These are phyloP conservation scores for Zygogramma bicolorata DNA, from an alignment of 2,888 invertebrate genomes.

Conservation along the genomic window DNA sequence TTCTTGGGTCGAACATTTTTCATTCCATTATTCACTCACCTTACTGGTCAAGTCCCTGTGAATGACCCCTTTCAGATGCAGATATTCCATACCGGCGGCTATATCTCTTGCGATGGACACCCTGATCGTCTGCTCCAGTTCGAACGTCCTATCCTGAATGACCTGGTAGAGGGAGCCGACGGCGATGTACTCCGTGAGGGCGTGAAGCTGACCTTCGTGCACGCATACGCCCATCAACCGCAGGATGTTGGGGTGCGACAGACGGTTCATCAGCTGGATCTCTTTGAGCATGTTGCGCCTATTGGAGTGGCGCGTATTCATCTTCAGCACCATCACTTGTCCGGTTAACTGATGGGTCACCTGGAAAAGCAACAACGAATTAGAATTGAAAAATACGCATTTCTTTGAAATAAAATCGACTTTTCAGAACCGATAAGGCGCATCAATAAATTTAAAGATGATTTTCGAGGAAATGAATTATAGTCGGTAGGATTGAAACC, in stretches of 20 bases:
- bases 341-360: constrained; percentile 93
- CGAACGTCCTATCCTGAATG: constrained; percentile 80
- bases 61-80: constrained; percentile 92
- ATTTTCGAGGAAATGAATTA: no score
- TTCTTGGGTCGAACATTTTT: no score
- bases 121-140: constrained; percentile 82
- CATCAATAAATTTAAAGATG: no score
- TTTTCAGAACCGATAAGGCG: no score
- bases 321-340: constrained; percentile 97
- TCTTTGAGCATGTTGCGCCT: constrained; percentile 96
- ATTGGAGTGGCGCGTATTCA: constrained; percentile 94
- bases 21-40: no score
- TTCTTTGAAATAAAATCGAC: no score
- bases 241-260: constrained; percentile 94
- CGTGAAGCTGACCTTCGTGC: constrained; percentile 95
- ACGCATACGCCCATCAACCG: constrained; percentile 97
- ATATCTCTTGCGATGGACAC: constrained; percentile 90
- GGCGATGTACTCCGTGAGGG: constrained; percentile 95
- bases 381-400: not conserved
- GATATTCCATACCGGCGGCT: constrained; percentile 91
- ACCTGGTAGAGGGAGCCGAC: constrained; percentile 94
- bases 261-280: constrained; percentile 95
- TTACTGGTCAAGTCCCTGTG: constrained; percentile 97
- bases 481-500: no score
- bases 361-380: constrained; percentile 70